phyloP scores from a whole-genome alignment of 2,113 vertebrate species.

The Cavia porcellus region DNA sequence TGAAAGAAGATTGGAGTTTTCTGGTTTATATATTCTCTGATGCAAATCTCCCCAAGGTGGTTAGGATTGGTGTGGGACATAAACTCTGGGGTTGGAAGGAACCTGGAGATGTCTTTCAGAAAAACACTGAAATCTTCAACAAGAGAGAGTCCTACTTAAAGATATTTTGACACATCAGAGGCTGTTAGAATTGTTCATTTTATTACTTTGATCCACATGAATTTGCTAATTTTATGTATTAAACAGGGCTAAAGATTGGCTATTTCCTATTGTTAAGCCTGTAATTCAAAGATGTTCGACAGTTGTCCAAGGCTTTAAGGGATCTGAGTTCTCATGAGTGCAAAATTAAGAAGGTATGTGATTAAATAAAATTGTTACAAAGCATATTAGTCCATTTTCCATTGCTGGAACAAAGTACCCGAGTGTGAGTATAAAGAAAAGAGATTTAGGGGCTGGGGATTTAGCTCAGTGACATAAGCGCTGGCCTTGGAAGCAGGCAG shows the following conservation, averaged over 20 bases:
- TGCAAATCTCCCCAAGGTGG: slow-evolving; percentile 20
- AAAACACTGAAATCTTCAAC: not conserved
- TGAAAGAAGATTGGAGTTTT: slow-evolving; percentile 54
- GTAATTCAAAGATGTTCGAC: not conserved
- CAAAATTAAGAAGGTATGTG: not conserved
- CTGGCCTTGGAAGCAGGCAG: too few relatives aligned
- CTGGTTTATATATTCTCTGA: slow-evolving; percentile 2
- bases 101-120: not conserved
- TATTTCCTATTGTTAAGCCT: not conserved
- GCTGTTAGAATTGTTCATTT: not conserved
- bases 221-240: not conserved
- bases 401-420: not conserved
- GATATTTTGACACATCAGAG: not conserved
- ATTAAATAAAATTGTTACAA: not conserved
- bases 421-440: not conserved
- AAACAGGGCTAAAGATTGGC: not conserved
- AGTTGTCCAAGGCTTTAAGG: not conserved
- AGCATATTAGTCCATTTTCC: not conserved
- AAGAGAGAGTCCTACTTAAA: not conserved
- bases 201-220: not conserved
- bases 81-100: not conserved
- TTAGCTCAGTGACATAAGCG: too few relatives aligned
- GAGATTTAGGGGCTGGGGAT: too few relatives aligned
- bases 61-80: not conserved
- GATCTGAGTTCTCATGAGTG: not conserved